A percentile compares a stretch with the other conserved stretches of the same genome.
Evolutionary conservation across 2,113 vertebrate genomes (phyloP).

Genomic region (Panthera leo): DNA sequence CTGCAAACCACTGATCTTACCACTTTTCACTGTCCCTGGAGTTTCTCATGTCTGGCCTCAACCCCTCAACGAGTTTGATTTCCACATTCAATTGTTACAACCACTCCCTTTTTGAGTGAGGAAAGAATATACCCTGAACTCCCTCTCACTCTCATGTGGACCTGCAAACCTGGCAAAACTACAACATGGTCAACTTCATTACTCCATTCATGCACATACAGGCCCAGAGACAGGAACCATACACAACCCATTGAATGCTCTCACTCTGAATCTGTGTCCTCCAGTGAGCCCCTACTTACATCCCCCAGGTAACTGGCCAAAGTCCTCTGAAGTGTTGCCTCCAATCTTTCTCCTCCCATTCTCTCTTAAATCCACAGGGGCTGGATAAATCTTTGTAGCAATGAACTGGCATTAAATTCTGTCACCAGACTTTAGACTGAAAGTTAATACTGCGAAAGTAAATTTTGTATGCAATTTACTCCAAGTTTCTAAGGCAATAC

Average conservation of each 20-base stretch:
- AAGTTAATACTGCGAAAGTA: conserved; percentile 34
- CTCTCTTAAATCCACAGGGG: background rate
- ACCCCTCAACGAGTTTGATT: background rate
- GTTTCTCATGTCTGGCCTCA: background rate
- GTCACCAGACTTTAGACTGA: background rate
- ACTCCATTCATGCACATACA: background rate
- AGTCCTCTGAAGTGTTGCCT: background rate
- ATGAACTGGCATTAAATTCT: conserved; percentile 1
- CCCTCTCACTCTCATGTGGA: background rate
- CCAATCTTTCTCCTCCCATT: background rate
- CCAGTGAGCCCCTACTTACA: background rate
- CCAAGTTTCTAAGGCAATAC: background rate
- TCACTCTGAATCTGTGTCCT: background rate
- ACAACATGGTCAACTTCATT: background rate
- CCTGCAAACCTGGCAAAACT: background rate
- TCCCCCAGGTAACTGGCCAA: background rate
- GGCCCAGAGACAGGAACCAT: background rate
- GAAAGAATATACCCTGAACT: background rate
- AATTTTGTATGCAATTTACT: conserved; percentile 15
- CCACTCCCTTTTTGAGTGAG: background rate
- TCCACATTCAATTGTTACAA: background rate
- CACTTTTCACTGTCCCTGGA: background rate
- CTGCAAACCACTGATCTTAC: background rate
- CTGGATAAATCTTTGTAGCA: background rate
- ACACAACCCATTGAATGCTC: background rate